phyloP scores from a whole-genome alignment of 2,113 vertebrate species.

The Clarias batrachus region DNA sequence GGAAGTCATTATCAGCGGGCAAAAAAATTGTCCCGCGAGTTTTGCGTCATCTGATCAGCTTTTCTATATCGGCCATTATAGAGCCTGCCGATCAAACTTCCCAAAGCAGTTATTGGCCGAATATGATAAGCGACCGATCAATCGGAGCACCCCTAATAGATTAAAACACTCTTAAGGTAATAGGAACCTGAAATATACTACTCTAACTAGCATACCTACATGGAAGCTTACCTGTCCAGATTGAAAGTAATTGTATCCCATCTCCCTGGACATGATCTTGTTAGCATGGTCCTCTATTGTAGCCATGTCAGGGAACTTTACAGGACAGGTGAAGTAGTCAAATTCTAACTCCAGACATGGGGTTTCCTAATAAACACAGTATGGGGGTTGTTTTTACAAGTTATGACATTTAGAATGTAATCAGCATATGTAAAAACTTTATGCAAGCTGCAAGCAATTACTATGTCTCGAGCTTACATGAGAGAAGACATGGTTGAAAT shows the following conservation, averaged over 20 bases:
- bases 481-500: background rate
- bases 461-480: background rate
- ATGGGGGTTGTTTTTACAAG: background rate
- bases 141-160: too few relatives aligned
- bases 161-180: background rate
- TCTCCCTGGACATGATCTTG: constrained; percentile 90
- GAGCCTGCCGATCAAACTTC: too few relatives aligned
- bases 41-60: too few relatives aligned
- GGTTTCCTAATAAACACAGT: constrained; percentile 82
- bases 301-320: constrained; percentile 94
- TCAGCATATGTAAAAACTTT: too few relatives aligned
- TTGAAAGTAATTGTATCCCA: constrained; percentile 91
- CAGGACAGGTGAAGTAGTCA: constrained; percentile 92
- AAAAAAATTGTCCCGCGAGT: too few relatives aligned
- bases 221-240: constrained; percentile 83
- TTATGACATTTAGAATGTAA: background rate
- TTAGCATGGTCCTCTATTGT: constrained; percentile 94
- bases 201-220: constrained; percentile 32
- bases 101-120: too few relatives aligned
- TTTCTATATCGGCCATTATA: too few relatives aligned
- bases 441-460: background rate
- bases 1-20: too few relatives aligned
- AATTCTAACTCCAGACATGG: constrained; percentile 97
- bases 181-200: constrained; percentile 1
- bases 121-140: too few relatives aligned